Conservation (phyloP, 2,113 vertebrate species). For the Gambusia holbrooki region DNA sequence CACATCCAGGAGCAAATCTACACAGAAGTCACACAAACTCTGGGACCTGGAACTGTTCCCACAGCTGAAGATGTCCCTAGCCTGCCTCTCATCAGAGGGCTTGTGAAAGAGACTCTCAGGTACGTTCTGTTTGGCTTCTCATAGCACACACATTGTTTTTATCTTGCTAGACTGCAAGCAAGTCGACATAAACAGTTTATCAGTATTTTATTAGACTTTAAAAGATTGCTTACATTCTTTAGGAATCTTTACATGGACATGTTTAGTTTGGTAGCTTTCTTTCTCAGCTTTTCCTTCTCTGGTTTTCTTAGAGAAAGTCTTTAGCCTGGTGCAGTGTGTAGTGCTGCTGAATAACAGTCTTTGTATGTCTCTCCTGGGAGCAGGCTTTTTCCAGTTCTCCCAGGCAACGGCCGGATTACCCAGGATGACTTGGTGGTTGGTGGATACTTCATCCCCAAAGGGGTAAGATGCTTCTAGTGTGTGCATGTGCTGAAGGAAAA, state of each 20-base stretch:
- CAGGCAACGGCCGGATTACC: conserved; percentile 90
- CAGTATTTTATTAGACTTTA: neutral
- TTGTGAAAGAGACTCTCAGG: conserved; percentile 94
- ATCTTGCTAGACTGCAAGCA: neutral
- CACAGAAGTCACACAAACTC: conserved; percentile 78
- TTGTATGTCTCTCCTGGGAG: conserved; percentile 53
- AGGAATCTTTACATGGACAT: neutral
- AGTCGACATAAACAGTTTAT: neutral
- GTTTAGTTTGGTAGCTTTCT: neutral
- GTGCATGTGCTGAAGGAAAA: conserved; percentile 32
- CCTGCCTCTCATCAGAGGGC: conserved; percentile 86
- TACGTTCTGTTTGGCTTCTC: conserved; percentile 43
- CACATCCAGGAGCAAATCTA: conserved; percentile 84
- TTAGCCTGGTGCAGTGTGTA: conserved; percentile 31
- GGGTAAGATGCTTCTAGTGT: conserved; percentile 76
- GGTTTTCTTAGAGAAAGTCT: conserved; percentile 6
- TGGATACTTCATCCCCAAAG: conserved; percentile 93
- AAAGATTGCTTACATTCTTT: neutral
- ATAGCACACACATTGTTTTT: neutral
- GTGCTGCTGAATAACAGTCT: conserved; percentile 56
- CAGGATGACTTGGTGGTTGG: conserved; percentile 90
- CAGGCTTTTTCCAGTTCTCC: conserved; percentile 93
- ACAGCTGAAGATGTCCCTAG: conserved; percentile 81
- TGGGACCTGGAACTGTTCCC: conserved; percentile 79
- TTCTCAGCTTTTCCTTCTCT: neutral